Base-by-base conservation (phyloP, 2,888 invertebrate species). In the Acleris holmiana region DNA sequence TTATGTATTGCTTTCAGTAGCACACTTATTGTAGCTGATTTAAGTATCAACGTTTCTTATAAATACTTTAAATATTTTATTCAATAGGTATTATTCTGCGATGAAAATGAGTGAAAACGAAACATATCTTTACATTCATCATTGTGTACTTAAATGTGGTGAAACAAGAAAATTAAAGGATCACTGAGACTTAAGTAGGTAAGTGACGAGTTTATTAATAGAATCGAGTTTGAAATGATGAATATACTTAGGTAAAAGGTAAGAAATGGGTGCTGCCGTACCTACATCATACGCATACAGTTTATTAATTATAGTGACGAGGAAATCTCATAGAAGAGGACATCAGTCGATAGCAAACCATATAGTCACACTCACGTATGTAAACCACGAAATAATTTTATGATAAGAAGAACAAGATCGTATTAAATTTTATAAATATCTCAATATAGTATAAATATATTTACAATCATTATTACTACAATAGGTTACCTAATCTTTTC, bases 391-490 rank as follows among this genome's bases (percentile, higher is more conserved):
- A 89, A 89, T 82, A 82, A 84, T 77, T 80, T 80, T 80, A 88
- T 82, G 81, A 86, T 86, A 86, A 89, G 87, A 91, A 91, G 91
- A 91, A 89, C 89, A 89, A 90, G 89, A 90, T 85, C 85, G 85
- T 91, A 89, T 88, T 91, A 88, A 91, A 88, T 89, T 89, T 90
- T 89, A 91, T 91, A 91, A 91, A 91, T 91, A 91, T 91, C 85
- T 91, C 88, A 89, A 86, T 91, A 88, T 85, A 86, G 81, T 89
- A 91, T 91, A 92, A 92, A 91, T 92, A 91, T 92, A 92, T 92
- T 89, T 92, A 92, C 92, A 92, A 79, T 86, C 80, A 78, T 87
- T 88, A 86, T 79, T 75, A 73, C 83, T 90, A 90, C 86, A 87
- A 85, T 88, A 67, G 65, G 25, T 65, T 64, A 65, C 65, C 65